A percentile compares a stretch with the other conserved stretches of the same genome.
These are phyloP conservation scores for Bruchidius siliquastri DNA, from an alignment of 2,888 invertebrate species.

Conservation along the genomic window DNA sequence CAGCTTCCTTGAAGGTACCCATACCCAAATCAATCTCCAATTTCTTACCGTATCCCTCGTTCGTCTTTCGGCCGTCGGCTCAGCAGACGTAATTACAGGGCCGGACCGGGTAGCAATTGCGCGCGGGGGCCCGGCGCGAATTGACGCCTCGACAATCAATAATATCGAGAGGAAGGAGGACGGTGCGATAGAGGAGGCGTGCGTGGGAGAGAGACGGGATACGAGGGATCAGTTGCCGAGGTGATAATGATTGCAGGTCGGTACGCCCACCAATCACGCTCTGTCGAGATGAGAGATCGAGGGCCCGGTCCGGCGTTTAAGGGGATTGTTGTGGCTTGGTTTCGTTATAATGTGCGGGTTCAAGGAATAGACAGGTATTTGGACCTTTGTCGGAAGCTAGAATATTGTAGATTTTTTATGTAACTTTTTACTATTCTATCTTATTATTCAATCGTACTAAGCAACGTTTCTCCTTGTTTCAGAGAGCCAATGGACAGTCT, in stretches of 20 bases:
- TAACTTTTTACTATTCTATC: no score
- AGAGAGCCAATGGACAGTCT: conserved; percentile 75
- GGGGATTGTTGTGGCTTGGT: neutral
- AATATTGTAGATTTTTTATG: conserved; percentile 3
- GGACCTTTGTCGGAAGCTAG: conserved; percentile 2
- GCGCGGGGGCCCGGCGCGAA: conserved; percentile 47
- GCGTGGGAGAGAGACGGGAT: neutral
- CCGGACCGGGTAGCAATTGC: conserved; percentile 14
- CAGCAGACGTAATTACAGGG: conserved; percentile 22
- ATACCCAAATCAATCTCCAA: neutral
- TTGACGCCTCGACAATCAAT: conserved; percentile 43
- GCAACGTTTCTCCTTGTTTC: conserved; percentile 30
- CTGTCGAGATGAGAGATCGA: neutral
- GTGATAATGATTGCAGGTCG: conserved; percentile 29
- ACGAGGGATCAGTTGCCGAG: conserved; percentile 15
- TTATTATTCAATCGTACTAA: neutral
- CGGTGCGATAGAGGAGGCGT: neutral
- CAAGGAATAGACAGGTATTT: conserved; percentile 40
- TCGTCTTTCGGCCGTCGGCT: conserved; percentile 4
- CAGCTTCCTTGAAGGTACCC: neutral
- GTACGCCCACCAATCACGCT: conserved; percentile 32
- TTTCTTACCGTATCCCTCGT: neutral
- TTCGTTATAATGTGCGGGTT: neutral
- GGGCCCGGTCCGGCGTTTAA: neutral
- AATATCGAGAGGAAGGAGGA: conserved; percentile 50